Evolutionary conservation across 2,113 vertebrate species (phyloP), one percentile per base, ranked within the genome.

Genomic region (Onychostoma macrolepis): DNA sequence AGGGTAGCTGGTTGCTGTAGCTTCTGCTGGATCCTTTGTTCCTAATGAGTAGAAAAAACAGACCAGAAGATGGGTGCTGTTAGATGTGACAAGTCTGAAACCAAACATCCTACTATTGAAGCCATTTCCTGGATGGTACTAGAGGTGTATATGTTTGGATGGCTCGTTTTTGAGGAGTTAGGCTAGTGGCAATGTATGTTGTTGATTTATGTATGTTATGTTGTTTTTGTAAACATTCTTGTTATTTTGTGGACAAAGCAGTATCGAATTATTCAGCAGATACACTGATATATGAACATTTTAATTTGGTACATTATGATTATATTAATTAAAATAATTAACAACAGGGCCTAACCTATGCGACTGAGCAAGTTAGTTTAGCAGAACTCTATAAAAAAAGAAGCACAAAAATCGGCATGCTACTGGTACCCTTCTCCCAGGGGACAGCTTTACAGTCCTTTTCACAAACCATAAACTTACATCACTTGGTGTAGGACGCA

Each of bases 1-100:
- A 13, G 53, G n/a, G n/a, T 21, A 56, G 69, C 36, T 76, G 50
- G 71, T 56, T 84, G 71, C 26, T 41, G 33, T 33, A 48, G 48
- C 67, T n/a, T 26, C 82, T 84, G 83, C 33, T 43, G 69, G 38
- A 38, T 75, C 10, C 72, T 43, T 75, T 75, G 24, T 43, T 75
- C 38, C 10, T 13, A 75, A 75, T 75, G 11, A 26, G 24, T 10
- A 75, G 69, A 72, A 21, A 19, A 72, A 76, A 53, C n/a, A 58
- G 48, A 56, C 67, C 74, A 53, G 48, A 79, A 45, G 26, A 50
- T 28, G 10, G 38, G 56, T 45, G 71, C 15, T 75, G 72, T 24
- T 58, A 58, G 56, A 0, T 58, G 72, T 78, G 75, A 11, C 12
- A 67, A 61, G 58, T 50, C 84, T 67, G 84, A 30, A 78, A 48